phyloP scores from a whole-genome alignment of 2,797 vertebrate genomes.

The Salarias fasciatus region DNA sequence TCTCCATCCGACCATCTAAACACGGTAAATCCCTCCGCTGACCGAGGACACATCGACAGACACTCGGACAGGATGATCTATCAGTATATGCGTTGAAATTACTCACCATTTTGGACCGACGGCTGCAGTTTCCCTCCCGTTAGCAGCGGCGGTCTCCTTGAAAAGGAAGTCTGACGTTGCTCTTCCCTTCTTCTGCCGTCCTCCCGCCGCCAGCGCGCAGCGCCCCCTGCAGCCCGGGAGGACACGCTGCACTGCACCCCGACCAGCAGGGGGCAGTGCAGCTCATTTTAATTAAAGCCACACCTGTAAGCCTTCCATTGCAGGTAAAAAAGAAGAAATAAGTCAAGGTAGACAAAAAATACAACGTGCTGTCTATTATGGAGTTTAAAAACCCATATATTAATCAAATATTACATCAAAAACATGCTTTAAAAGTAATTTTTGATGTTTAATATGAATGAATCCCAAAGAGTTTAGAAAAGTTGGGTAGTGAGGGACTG shows the following conservation, averaged over 20 bases:
- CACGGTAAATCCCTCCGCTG: accelerated
- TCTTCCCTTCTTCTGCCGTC: accelerated
- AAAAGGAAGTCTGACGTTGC: constrained; percentile 21
- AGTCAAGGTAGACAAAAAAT: too few species aligned
- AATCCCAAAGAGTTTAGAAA: too few species aligned
- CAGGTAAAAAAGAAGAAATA: too few species aligned
- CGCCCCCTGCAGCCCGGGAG: constrained; percentile 62
- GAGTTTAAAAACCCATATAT: too few species aligned
- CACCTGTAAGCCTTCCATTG: too few species aligned
- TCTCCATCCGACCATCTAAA: constrained; percentile 47
- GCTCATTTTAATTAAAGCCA: constrained; percentile 1
- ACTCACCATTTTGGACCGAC: constrained; percentile 65
- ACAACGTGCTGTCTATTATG: too few species aligned
- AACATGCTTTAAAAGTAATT: too few species aligned
- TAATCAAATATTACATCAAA: too few species aligned
- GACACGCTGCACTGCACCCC: accelerated
- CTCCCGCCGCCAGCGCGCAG: not conserved
- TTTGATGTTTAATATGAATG: too few species aligned
- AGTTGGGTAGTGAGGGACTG: too few species aligned
- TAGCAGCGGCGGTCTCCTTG: accelerated
- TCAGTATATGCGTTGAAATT: accelerated
- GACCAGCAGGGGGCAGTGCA: constrained; percentile 61
- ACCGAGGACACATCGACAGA: not conserved
- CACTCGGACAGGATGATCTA: accelerated
- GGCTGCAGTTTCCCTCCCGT: not conserved